Base-by-base conservation (phyloP, 2,113 vertebrate species). In the human (Homo sapiens) region DNA sequence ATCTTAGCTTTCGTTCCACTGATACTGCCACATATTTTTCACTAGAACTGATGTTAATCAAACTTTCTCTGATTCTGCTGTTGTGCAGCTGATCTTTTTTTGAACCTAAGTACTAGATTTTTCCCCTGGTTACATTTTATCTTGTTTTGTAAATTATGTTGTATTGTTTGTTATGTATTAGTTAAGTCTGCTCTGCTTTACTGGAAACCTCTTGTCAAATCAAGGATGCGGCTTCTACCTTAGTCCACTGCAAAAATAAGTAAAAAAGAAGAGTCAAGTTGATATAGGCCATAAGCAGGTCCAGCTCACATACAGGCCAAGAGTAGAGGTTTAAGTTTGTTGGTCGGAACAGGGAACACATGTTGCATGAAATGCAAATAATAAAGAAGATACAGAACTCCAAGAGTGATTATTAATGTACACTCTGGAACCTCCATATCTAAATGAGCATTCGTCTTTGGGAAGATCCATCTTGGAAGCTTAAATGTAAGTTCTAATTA, bases 101-200 rank as follows among this genome's bases (percentile, higher is more conserved):
- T 72, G 20, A 92, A 93, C 17, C 81, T 43, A 40, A 91, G 23
- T 85, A 70, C 32, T 57, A 57, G 57, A 80, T 45, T 73, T 61
- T 32, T 22, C 12, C 61, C 27, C 61, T 17, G 2, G 48, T 73
- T 90, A 84, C 14, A 68, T 87, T 90, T 95, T 66, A 40, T 38
- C 59, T 90, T 94, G 55, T 20, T 90, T 96, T 70, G 32, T 32
- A 88, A 12, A 45, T 40, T 61, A 16, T 12, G 9, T 48, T 96
- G 86, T 17, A 91, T 43, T 76, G 30, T 92, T 85, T 59, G 11
- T n/a, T 66, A 30, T 45, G 30, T 78, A 73, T 83, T 73, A 91
- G 59, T 92, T 94, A 81, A 91, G 9, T 81, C n/a, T 93, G 70
- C 38, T 97, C 27, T 85, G 75, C 35, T 95, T 85, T 93, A 90